Base-by-base conservation (phyloP, 2,113 vertebrate genomes). In the Seriola dumerili region DNA sequence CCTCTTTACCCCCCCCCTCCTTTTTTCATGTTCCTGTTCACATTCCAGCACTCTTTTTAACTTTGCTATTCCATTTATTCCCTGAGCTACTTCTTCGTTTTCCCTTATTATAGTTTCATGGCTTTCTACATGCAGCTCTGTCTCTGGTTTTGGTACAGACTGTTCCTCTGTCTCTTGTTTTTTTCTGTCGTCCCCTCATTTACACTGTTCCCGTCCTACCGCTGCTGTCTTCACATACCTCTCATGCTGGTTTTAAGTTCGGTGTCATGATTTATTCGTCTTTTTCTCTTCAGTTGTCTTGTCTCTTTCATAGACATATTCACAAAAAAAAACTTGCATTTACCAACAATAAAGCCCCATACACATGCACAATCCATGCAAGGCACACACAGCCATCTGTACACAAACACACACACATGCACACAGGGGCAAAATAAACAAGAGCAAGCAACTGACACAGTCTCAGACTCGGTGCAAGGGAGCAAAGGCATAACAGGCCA, bases 401-500 rank as follows among this genome's bases (percentile, higher is more conserved):
- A 10, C 12, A 40, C 44, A 54, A 7, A 5, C 21, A n/a, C 19
- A 42, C 23, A 42, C 23, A 48, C 65, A 59, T 4, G 8, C 21
- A 12, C 19, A 76, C 59, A 50, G 23, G 21, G 57, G 44, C 78
- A 76, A 44, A 72, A 61, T 75, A 85, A 87, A 87, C 77, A 65
- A 19, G 25, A 70, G 50, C 63, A 17, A 23, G 64, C 32, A 29
- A 66, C 77, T 71, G 65, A 82, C 63, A 46, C 78, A n/a, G 40
- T 54, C 68, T 44, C 42, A 13, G 50, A 50, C 57, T 74, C 40
- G 4, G 67, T 62, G 68, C 46, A 64, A 66, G 79, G 57, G 69
- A 83, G 64, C 32, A 70, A 69, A 88, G 85, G 73, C 78, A 81
- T 68, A 92, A 92, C 80, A 86, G 89, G 85, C 84, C 82, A 91